Evolutionary conservation across 2,888 invertebrate genomes (phyloP).

Genomic region (Caenorhabditis afra): DNA sequence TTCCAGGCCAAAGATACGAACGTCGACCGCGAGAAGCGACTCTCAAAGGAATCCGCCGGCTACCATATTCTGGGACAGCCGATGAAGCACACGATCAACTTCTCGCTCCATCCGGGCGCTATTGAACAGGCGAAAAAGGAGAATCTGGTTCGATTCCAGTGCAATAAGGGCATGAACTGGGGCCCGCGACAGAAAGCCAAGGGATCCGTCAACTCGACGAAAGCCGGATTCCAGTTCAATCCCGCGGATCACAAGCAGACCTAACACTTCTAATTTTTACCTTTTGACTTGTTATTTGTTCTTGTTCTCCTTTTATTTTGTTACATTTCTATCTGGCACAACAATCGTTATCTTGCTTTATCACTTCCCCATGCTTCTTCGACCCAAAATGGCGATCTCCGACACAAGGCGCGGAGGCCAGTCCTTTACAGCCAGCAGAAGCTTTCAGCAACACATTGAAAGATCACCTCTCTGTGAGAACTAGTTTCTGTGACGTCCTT

Average conservation of each 20-base stretch:
- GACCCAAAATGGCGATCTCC: too few species aligned
- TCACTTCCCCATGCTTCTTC: too few species aligned
- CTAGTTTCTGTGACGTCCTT: too few species aligned
- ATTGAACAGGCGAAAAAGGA: slow-evolving; percentile 69
- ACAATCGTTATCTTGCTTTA: too few species aligned
- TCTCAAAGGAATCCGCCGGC: slow-evolving; percentile 58
- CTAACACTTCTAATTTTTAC: not conserved
- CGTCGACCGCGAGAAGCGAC: slow-evolving; percentile 56
- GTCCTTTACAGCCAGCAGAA: too few species aligned
- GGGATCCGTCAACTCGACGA: slow-evolving; percentile 77
- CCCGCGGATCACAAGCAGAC: slow-evolving; percentile 11
- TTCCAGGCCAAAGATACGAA: slow-evolving; percentile 66
- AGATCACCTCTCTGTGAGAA: too few species aligned
- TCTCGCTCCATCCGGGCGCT: slow-evolving; percentile 73
- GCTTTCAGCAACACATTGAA: too few species aligned
- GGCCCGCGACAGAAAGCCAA: slow-evolving; percentile 80
- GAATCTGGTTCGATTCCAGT: slow-evolving; percentile 78
- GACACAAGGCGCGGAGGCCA: too few species aligned
- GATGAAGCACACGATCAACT: slow-evolving; percentile 71
- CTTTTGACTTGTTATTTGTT: slow-evolving; percentile 10
- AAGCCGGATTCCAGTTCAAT: slow-evolving; percentile 71
- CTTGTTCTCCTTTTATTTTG: not conserved
- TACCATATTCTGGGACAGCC: slow-evolving; percentile 56
- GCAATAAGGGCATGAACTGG: slow-evolving; percentile 80
- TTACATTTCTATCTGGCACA: not conserved